A percentile compares a stretch with the other conserved stretches of the same genome.
phyloP scores from a whole-genome alignment of 1,140 invertebrate species.

The Drosophila rufa region DNA sequence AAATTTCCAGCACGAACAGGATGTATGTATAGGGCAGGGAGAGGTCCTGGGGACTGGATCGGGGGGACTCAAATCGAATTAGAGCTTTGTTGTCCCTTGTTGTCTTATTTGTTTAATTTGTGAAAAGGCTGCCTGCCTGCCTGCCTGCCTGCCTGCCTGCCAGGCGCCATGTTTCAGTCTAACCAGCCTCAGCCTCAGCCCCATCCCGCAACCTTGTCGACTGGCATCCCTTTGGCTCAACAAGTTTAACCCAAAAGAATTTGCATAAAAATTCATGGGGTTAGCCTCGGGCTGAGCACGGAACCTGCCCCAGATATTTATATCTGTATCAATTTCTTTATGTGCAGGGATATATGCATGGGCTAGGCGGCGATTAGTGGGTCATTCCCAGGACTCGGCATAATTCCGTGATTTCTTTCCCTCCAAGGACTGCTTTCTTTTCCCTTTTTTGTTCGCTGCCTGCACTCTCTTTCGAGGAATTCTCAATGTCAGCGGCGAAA shows the following conservation, averaged over 20 bases:
- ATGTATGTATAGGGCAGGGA: not conserved
- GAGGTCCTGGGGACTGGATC: not conserved
- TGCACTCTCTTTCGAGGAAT: not conserved
- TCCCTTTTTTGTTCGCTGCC: not conserved
- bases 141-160: not conserved
- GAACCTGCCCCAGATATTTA: slow-evolving; percentile 6
- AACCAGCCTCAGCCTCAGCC: not conserved
- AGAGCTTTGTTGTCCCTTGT: slow-evolving; percentile 58
- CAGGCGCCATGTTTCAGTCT: slow-evolving; percentile 5
- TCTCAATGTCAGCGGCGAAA: slow-evolving; percentile 38
- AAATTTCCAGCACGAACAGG: slow-evolving; percentile 17
- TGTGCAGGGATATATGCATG: not conserved
- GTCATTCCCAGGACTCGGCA: slow-evolving; percentile 31
- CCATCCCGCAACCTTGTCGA: slow-evolving; percentile 17
- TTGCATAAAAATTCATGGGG: slow-evolving; percentile 78
- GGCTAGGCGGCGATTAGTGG: slow-evolving; percentile 40
- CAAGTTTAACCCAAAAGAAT: slow-evolving; percentile 65
- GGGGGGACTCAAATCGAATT: slow-evolving; percentile 67
- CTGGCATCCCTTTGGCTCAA: slow-evolving; percentile 41
- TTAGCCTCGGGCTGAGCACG: not conserved
- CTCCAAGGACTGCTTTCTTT: slow-evolving; percentile 3
- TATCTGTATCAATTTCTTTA: slow-evolving; percentile 25
- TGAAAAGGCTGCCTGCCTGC: slow-evolving; percentile 39
- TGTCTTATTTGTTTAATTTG: slow-evolving; percentile 82
- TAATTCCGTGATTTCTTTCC: slow-evolving; percentile 57